phyloP scores from a whole-genome alignment of 2,888 invertebrate genomes.

The Ichneumoninae sp. region DNA sequence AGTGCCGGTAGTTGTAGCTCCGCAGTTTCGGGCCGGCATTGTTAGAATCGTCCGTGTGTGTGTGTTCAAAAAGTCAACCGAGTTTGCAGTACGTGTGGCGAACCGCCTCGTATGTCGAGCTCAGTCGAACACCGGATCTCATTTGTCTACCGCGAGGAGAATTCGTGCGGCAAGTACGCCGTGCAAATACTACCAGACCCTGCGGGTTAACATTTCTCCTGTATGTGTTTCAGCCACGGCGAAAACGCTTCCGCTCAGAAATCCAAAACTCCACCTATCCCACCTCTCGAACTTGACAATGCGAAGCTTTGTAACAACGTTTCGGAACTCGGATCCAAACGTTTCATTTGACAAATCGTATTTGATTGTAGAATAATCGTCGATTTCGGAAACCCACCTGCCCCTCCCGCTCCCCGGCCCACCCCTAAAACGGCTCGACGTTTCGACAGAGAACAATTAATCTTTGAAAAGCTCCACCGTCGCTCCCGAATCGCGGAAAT shows the following conservation, averaged over 20 bases:
- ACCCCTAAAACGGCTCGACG: not conserved
- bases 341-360: not conserved
- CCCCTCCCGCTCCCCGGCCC: not conserved
- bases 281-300: not conserved
- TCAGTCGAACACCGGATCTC: not conserved
- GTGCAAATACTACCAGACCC: not conserved
- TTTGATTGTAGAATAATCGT: conserved; percentile 4
- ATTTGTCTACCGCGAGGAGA: conserved; percentile 6
- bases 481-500: not conserved
- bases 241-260: not conserved
- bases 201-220: not conserved
- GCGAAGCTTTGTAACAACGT: not conserved
- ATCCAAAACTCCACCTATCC: not conserved
- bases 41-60: not conserved
- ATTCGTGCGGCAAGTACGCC: not conserved
- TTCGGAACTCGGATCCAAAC: not conserved
- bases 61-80: too few species aligned
- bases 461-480: not conserved
- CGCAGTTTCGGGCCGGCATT: not conserved
- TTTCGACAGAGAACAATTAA: not conserved
- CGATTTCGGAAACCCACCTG: not conserved
- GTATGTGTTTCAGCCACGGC: not conserved
- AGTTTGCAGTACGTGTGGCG: too few species aligned
- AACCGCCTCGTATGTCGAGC: not conserved
- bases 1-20: not conserved